Evolutionary conservation across 1,140 invertebrate genomes (phyloP).

Genomic region (Drosophila ficusphila): DNA sequence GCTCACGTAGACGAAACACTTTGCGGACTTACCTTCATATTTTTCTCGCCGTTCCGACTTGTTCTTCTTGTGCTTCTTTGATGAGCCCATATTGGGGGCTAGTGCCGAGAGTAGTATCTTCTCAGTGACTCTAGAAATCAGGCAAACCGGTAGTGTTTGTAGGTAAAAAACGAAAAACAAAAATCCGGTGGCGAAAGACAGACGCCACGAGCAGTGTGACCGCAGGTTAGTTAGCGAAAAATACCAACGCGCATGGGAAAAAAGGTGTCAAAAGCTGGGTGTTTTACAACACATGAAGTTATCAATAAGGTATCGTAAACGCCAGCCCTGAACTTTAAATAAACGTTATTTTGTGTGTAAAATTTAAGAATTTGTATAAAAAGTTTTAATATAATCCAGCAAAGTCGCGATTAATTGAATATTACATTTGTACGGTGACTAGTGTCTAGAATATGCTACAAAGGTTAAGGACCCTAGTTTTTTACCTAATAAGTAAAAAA

Average conservation of each 20-base stretch:
- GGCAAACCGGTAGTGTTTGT: conserved; percentile 13
- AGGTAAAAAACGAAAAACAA: conserved; percentile 67
- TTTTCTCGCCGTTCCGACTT: conserved; percentile 88
- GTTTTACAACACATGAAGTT: neutral
- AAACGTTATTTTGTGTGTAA: no score
- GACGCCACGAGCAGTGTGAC: conserved; percentile 26
- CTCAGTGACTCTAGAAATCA: conserved; percentile 1
- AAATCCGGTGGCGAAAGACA: conserved; percentile 37
- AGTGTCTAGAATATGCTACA: no score
- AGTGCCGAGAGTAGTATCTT: no score
- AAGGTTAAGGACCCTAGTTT: no score
- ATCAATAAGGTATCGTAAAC: neutral
- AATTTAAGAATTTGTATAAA: no score
- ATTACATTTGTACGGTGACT: no score
- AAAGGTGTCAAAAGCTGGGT: neutral
- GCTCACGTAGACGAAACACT: conserved; percentile 18
- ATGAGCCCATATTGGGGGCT: conserved; percentile 77
- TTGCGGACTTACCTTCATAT: conserved; percentile 86
- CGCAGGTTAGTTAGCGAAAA: neutral
- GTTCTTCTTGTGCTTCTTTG: conserved; percentile 91
- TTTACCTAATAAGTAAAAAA: no score
- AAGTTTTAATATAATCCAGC: no score
- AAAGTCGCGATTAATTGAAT: no score
- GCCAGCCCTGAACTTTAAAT: neutral
- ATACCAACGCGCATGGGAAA: neutral